Percentiles rank a stretch among this genome's conserved stretches.
These are phyloP conservation scores for Silurus asotus DNA, from an alignment of 2,113 vertebrate species.

Conservation along the genomic window DNA sequence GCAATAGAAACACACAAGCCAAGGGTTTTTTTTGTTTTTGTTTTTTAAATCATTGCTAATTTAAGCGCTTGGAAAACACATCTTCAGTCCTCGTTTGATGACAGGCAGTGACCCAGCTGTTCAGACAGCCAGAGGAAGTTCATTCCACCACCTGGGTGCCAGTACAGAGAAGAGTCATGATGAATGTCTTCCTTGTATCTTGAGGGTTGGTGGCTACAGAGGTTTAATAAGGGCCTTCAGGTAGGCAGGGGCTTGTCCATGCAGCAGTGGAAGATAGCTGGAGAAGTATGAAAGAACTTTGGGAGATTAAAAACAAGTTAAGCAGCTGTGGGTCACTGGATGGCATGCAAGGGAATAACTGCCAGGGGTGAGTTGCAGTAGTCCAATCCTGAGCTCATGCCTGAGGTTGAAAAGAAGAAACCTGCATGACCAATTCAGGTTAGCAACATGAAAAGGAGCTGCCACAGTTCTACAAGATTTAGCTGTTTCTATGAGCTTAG, in stretches of 20 bases:
- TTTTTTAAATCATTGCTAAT: not conserved
- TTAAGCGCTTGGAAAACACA: not conserved
- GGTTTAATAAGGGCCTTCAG: not conserved
- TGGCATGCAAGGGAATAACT: not conserved
- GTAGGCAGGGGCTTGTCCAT: not conserved
- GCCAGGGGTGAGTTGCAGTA: not conserved
- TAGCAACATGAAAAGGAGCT: not conserved
- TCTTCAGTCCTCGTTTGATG: not conserved
- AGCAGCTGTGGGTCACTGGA: not conserved
- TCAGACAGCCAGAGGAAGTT: constrained; percentile 1
- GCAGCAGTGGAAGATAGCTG: not conserved
- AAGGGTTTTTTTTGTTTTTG: not conserved
- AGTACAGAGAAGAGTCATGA: not conserved
- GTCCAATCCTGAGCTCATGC: not conserved
- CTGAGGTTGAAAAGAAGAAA: not conserved
- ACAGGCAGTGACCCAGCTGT: constrained; percentile 1
- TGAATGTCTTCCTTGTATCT: constrained; percentile 11
- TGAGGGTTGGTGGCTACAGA: not conserved
- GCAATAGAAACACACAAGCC: not conserved
- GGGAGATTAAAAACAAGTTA: not conserved
- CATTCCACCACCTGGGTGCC: not conserved
- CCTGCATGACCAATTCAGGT: not conserved
- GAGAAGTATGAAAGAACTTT: not conserved
- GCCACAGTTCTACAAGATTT: not conserved
- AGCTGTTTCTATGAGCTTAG: not conserved